Evolutionary conservation across 2,113 vertebrate genomes (phyloP).

Genomic region (Podarcis cretensis): DNA sequence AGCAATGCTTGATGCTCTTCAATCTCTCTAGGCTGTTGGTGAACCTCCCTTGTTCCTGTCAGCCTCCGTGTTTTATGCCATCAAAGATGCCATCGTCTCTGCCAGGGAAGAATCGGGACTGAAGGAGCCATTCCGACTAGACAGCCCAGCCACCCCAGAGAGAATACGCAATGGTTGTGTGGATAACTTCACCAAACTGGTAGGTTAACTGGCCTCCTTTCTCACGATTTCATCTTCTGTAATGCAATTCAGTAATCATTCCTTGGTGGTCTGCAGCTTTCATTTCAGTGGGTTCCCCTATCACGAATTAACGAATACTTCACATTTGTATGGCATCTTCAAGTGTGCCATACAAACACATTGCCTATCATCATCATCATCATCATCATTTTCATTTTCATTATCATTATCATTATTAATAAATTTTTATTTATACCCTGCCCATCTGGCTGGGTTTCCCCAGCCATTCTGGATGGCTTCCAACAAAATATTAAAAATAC

Average conservation of each 20-base stretch:
- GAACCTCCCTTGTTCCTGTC: constrained; percentile 96
- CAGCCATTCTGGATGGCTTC: no score
- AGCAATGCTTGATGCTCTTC: constrained; percentile 16
- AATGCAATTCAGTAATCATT: not conserved
- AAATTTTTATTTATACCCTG: no score
- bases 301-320: not conserved
- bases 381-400: no score
- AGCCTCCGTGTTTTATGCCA: constrained; percentile 91
- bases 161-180: constrained; percentile 91
- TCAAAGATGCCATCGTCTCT: constrained; percentile 87
- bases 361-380: not conserved
- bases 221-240: not conserved
- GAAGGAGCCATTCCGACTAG: constrained; percentile 80
- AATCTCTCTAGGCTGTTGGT: constrained; percentile 85
- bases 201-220: constrained; percentile 58
- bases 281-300: not conserved
- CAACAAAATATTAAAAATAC: no score
- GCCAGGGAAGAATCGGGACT: constrained; percentile 78
- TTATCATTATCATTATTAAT: no score
- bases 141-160: constrained; percentile 94
- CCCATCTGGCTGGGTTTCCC: no score
- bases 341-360: not conserved
- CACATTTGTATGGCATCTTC: not conserved
- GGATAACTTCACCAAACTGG: constrained; percentile 90
- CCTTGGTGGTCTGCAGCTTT: not conserved